phyloP scores from a whole-genome alignment of 2,113 vertebrate genomes.

The Cottus gobio region DNA sequence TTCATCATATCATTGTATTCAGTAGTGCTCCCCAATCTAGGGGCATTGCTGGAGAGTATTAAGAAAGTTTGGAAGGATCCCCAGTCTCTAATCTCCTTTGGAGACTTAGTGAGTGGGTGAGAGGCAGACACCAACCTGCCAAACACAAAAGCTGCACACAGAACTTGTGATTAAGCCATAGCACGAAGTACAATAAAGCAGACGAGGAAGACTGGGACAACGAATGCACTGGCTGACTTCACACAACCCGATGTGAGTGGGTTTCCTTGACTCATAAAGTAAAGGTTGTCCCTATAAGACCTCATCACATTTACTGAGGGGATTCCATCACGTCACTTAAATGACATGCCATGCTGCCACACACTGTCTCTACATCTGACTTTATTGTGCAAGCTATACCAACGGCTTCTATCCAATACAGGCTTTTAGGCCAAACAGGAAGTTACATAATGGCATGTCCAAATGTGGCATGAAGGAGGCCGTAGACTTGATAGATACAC shows the following conservation, averaged over 20 bases:
- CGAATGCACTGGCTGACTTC: slow-evolving; percentile 38
- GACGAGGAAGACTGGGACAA: slow-evolving; percentile 37
- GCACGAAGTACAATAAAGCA: slow-evolving; percentile 55
- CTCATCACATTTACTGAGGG: neutral
- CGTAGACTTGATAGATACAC: neutral
- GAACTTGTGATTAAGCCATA: slow-evolving; percentile 63
- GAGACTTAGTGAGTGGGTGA: slow-evolving; percentile 67
- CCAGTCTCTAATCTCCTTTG: slow-evolving; percentile 51
- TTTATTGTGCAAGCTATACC: neutral
- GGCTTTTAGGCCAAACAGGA: neutral
- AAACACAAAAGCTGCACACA: slow-evolving; percentile 36
- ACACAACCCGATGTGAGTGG: slow-evolving; percentile 14
- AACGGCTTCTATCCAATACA: neutral
- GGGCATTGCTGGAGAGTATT: slow-evolving; percentile 49
- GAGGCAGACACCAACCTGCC: slow-evolving; percentile 57
- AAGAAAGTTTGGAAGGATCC: slow-evolving; percentile 55
- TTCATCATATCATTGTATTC: slow-evolving; percentile 14
- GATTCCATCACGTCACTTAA: neutral
- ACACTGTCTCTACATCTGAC: neutral
- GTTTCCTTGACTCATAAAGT: slow-evolving; percentile 3
- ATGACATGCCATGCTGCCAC: neutral
- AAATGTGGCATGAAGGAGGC: neutral
- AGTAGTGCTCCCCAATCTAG: neutral
- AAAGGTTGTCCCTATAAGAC: neutral
- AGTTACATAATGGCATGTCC: neutral